Evolutionary conservation across 2,113 vertebrate species (phyloP).

Genomic region (Arothron firmamentum): DNA sequence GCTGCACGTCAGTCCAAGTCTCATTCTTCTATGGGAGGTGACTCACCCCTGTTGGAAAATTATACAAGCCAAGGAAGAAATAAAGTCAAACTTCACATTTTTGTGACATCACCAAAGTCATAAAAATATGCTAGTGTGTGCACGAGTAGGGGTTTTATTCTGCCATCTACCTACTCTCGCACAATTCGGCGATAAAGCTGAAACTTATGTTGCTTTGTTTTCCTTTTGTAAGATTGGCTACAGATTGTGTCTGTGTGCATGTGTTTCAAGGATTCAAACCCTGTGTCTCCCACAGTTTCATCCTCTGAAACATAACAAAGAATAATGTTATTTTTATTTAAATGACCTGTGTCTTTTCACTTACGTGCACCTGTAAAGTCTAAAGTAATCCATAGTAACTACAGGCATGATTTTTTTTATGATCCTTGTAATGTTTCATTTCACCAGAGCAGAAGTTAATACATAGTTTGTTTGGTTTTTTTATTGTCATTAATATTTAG

Average conservation of each 20-base stretch:
- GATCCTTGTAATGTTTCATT: background rate
- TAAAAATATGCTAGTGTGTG: conserved; percentile 29
- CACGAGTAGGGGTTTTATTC: conserved; percentile 3
- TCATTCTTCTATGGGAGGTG: conserved; percentile 31
- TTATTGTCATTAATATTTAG: no score
- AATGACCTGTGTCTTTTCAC: background rate
- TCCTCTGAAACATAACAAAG: background rate
- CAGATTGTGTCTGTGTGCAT: background rate
- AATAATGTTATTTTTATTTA: background rate
- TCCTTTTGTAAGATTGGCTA: conserved; percentile 40
- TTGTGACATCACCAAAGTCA: conserved; percentile 59
- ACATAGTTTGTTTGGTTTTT: background rate
- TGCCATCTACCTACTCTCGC: conserved; percentile 37
- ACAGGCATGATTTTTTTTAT: background rate
- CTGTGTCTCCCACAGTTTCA: no score
- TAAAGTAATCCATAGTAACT: background rate
- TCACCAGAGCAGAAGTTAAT: background rate
- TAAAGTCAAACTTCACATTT: conserved; percentile 43
- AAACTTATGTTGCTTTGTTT: conserved; percentile 52
- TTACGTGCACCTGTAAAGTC: background rate
- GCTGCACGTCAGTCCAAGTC: conserved; percentile 37
- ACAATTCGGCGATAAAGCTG: conserved; percentile 50
- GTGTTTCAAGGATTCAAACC: background rate
- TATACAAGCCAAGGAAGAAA: conserved; percentile 59
- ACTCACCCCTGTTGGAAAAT: conserved; percentile 49